Percentiles rank a stretch among this genome's conserved stretches.
Conservation (phyloP, 2,888 invertebrate species). For the Thumatha senex region DNA sequence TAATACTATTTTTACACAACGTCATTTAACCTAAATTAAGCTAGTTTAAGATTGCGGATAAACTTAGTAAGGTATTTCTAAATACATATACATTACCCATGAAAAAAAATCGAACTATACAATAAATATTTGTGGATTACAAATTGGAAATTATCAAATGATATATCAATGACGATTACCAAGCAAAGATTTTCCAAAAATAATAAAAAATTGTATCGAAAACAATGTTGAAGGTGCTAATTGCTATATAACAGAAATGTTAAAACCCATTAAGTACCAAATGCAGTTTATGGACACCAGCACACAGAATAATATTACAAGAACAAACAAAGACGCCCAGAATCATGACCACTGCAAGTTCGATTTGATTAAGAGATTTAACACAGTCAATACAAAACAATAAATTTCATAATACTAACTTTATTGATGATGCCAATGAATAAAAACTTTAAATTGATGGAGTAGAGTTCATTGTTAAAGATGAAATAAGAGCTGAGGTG, state of each 20-base stretch:
- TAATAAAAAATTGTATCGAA: neutral
- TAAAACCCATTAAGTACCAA: conserved; percentile 40
- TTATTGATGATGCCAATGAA: conserved; percentile 18
- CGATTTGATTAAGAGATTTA: conserved; percentile 66
- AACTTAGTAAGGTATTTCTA: no score
- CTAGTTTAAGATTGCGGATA: no score
- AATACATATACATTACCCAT: no score
- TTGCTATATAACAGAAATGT: conserved; percentile 40
- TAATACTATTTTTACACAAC: no score
- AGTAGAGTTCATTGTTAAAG: conserved; percentile 10
- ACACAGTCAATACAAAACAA: conserved; percentile 51
- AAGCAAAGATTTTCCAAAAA: no score
- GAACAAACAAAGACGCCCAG: conserved; percentile 48
- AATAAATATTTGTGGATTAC: no score
- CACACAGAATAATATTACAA: conserved; percentile 51
- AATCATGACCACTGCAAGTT: conserved; percentile 63
- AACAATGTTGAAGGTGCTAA: conserved; percentile 45
- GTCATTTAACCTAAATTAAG: no score
- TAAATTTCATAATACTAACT: conserved; percentile 44
- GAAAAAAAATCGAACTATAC: no score
- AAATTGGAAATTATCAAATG: no score
- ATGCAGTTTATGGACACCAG: conserved; percentile 27
- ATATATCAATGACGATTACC: no score
- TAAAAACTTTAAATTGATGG: conserved; percentile 17
- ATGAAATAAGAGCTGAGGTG: conserved; percentile 27